Evolutionary conservation across 2,888 invertebrate species (phyloP).

Genomic region (Exephanes ischioxanthus): DNA sequence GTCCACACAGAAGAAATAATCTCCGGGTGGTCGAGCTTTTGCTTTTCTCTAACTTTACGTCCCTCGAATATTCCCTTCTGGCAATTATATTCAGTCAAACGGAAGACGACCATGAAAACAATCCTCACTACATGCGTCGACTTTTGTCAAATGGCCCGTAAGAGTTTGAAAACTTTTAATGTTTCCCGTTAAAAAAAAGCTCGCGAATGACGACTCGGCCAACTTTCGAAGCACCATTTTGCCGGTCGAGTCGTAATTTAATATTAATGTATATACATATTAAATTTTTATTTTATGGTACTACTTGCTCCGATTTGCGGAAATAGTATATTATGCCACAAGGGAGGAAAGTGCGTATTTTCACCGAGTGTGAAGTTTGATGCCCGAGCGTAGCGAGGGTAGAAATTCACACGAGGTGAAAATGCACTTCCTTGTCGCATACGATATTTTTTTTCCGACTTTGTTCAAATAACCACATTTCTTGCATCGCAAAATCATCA

Average conservation of each 20-base stretch:
- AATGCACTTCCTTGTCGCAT: too few species aligned
- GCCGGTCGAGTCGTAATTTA: not conserved
- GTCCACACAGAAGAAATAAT: not conserved
- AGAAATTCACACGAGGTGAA: too few species aligned
- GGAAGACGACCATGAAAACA: not conserved
- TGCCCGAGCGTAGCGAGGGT: too few species aligned
- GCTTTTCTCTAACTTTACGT: not conserved
- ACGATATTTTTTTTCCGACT: too few species aligned
- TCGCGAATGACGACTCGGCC: not conserved
- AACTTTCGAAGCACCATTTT: not conserved
- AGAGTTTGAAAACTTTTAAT: not conserved
- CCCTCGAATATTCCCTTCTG: not conserved
- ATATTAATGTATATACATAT: not conserved
- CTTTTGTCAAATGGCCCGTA: slow-evolving; percentile 1
- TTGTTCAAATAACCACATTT: too few species aligned
- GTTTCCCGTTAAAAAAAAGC: not conserved
- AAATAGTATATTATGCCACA: too few species aligned
- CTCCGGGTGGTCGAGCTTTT: not conserved
- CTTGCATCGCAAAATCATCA: too few species aligned
- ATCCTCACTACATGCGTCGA: not conserved
- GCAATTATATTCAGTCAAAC: not conserved
- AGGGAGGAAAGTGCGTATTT: too few species aligned
- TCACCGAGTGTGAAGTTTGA: too few species aligned
- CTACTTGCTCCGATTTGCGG: not conserved
- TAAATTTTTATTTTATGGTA: not conserved